A percentile compares a stretch with the other conserved stretches of the same genome.
phyloP scores from a whole-genome alignment of 2,888 invertebrate species.

The Chaetogeoica ovagalla region DNA sequence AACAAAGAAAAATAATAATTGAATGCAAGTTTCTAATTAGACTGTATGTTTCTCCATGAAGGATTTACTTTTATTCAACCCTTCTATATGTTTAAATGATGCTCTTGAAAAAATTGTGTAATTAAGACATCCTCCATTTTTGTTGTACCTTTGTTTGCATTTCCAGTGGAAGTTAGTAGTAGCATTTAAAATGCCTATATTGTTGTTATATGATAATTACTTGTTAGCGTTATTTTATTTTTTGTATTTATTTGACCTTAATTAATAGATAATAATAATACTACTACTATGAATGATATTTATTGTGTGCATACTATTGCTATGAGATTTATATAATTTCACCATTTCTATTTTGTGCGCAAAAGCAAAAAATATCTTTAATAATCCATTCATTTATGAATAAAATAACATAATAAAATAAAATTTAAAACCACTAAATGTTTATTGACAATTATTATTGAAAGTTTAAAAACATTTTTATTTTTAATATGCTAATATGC shows the following conservation, averaged over 20 bases:
- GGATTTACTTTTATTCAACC: not conserved
- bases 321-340: not conserved
- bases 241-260: not conserved
- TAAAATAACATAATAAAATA: too few species aligned
- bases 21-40: not conserved
- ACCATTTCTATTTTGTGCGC: too few species aligned
- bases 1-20: slow-evolving; percentile 84
- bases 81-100: not conserved
- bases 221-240: not conserved
- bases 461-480: too few species aligned
- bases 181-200: not conserved
- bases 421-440: too few species aligned
- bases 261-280: not conserved
- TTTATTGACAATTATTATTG: too few species aligned
- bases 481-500: too few species aligned
- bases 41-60: not conserved
- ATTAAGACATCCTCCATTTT: not conserved
- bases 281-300: not conserved
- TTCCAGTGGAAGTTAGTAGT: not conserved
- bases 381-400: too few species aligned
- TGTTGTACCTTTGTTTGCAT: slow-evolving; percentile 6
- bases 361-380: too few species aligned
- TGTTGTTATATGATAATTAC: not conserved
- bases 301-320: not conserved
- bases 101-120: not conserved